phyloP scores from a whole-genome alignment of 2,888 invertebrate species.

The Arctia plantaginis region DNA sequence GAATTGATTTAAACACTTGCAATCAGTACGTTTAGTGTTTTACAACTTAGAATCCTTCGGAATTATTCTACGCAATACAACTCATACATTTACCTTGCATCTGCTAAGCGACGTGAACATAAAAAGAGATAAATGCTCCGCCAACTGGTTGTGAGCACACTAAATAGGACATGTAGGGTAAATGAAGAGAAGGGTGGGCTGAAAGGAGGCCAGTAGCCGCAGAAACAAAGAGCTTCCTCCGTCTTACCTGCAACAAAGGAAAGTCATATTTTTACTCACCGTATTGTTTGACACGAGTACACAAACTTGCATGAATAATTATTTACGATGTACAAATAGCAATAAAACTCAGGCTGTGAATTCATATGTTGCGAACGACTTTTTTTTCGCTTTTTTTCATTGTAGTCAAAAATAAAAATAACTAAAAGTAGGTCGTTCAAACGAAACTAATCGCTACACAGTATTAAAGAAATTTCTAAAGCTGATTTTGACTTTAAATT shows the following conservation, averaged over 20 bases:
- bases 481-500: background rate
- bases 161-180: constrained; percentile 43
- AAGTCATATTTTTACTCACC: constrained; percentile 59
- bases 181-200: constrained; percentile 43
- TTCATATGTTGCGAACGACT: constrained; percentile 1
- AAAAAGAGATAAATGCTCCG: constrained; percentile 23
- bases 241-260: constrained; percentile 79
- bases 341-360: constrained; percentile 25
- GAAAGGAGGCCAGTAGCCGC: constrained; percentile 45
- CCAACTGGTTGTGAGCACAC: constrained; percentile 46
- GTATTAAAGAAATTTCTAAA: background rate
- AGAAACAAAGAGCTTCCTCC: constrained; percentile 66
- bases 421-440: background rate
- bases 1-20: background rate
- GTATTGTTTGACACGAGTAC: constrained; percentile 48
- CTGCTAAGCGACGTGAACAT: constrained; percentile 32
- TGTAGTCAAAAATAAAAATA: background rate
- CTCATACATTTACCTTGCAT: constrained; percentile 32
- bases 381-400: background rate
- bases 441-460: background rate
- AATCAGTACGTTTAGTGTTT: background rate
- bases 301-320: constrained; percentile 48
- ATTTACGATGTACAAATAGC: constrained; percentile 39
- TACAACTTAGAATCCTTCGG: background rate
- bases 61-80: background rate